Conservation (phyloP, 1,140 invertebrate species). For the Notospermus geniculatus region DNA sequence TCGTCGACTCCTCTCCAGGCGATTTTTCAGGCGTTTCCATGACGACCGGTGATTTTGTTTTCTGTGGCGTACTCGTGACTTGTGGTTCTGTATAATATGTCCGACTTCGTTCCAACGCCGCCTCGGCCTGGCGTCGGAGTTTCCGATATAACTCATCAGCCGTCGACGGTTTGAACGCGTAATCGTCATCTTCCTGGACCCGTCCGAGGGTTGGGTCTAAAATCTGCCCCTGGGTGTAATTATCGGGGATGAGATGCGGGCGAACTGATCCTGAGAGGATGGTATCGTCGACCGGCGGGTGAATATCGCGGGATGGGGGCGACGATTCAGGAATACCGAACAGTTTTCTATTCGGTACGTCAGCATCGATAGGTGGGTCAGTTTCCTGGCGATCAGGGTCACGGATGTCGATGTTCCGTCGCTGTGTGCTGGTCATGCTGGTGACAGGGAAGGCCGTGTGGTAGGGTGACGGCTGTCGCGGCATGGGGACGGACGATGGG, state of each 20-base stretch:
- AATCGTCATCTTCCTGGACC: not conserved
- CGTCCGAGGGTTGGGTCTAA: not conserved
- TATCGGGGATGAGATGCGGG: conserved; percentile 1
- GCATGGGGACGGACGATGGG: conserved; percentile 23
- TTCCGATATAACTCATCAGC: conserved; percentile 13
- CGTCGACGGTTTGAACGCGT: not conserved
- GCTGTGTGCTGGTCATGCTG: not conserved
- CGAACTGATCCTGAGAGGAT: not conserved
- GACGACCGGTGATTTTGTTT: conserved; percentile 4
- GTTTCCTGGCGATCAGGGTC: too few species aligned
- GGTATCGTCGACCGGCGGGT: not conserved
- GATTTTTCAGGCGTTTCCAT: not conserved
- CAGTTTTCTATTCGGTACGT: too few species aligned
- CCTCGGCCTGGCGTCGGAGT: conserved; percentile 10
- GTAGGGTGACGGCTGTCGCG: not conserved
- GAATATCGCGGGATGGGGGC: too few species aligned
- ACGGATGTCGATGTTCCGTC: too few species aligned
- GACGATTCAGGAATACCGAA: too few species aligned
- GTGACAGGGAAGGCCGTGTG: not conserved
- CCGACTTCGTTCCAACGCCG: not conserved
- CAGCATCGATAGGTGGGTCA: too few species aligned
- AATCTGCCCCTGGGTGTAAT: not conserved
- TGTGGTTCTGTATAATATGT: too few species aligned
- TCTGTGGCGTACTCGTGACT: too few species aligned
- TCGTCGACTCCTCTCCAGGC: too few species aligned